Conservation (phyloP, 2,797 vertebrate genomes). For the Liparis tanakae region DNA sequence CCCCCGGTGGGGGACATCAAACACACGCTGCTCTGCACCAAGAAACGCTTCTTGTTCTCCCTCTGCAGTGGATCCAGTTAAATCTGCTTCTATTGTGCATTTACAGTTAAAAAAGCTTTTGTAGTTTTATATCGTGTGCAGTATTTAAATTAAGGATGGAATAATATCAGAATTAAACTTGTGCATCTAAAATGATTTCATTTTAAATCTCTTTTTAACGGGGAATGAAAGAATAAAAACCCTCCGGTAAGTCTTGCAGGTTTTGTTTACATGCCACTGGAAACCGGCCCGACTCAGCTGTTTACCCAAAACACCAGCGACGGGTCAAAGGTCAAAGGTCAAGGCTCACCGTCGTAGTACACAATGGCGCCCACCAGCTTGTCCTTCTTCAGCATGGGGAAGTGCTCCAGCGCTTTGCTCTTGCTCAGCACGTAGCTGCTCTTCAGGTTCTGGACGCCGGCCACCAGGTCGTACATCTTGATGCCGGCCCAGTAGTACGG, state of each 20-base stretch:
- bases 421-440: constrained; percentile 96
- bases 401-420: constrained; percentile 91
- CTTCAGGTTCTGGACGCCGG: constrained; percentile 92
- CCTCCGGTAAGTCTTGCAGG: no score
- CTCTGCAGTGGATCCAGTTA: constrained; percentile 24
- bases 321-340: neutral
- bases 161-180: no score
- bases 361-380: constrained; percentile 95
- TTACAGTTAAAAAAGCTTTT: neutral
- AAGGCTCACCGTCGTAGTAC: constrained; percentile 93
- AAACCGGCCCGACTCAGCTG: constrained; percentile 23
- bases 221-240: neutral
- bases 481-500: constrained; percentile 98
- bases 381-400: constrained; percentile 97
- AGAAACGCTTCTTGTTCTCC: constrained; percentile 27
- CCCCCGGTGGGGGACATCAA: constrained; percentile 45
- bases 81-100: neutral
- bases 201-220: no score
- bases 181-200: no score
- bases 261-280: no score
- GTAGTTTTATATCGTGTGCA: neutral
- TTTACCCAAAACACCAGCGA: constrained; percentile 51
- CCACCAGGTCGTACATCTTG: constrained; percentile 96
- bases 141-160: neutral
- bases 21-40: constrained; percentile 54